Conservation (phyloP, 2,113 vertebrate genomes). For the Phylloscopus whistleri region DNA sequence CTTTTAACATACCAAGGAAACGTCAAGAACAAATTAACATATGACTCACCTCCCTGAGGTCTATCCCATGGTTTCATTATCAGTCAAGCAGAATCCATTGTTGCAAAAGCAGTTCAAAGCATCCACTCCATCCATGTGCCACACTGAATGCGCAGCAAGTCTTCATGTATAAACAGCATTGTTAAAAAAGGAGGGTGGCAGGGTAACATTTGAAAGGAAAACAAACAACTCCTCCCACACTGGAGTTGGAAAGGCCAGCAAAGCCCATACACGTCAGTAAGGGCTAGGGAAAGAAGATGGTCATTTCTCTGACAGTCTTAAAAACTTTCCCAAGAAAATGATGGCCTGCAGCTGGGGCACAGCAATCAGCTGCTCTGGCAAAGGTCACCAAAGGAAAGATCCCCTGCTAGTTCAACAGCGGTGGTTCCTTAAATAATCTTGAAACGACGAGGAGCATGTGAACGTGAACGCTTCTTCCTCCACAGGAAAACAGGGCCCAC, state of each 20-base stretch:
- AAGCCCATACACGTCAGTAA: not conserved
- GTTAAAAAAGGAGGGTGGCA: not conserved
- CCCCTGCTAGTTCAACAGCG: not conserved
- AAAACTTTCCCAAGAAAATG: slow-evolving; percentile 13
- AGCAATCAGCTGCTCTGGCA: not conserved
- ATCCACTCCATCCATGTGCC: not conserved
- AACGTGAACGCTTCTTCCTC: not conserved
- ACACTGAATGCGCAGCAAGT: not conserved
- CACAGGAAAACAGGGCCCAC: not conserved
- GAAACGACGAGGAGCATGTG: not conserved
- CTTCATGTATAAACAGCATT: not conserved
- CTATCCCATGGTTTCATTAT: slow-evolving; percentile 42
- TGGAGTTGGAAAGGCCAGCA: not conserved
- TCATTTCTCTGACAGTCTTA: not conserved
- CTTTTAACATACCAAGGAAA: slow-evolving; percentile 35
- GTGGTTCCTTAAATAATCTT: not conserved
- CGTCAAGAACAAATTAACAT: slow-evolving; percentile 50
- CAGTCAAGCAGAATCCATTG: slow-evolving; percentile 34
- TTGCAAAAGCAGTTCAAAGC: slow-evolving; percentile 31
- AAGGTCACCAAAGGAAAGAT: not conserved
- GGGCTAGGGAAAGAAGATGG: not conserved
- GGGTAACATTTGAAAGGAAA: not conserved
- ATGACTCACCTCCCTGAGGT: slow-evolving; percentile 55
- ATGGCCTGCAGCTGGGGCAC: not conserved
- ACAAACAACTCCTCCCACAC: not conserved